Conservation (phyloP, 2,113 vertebrate genomes). For the Pygoscelis adeliae region DNA sequence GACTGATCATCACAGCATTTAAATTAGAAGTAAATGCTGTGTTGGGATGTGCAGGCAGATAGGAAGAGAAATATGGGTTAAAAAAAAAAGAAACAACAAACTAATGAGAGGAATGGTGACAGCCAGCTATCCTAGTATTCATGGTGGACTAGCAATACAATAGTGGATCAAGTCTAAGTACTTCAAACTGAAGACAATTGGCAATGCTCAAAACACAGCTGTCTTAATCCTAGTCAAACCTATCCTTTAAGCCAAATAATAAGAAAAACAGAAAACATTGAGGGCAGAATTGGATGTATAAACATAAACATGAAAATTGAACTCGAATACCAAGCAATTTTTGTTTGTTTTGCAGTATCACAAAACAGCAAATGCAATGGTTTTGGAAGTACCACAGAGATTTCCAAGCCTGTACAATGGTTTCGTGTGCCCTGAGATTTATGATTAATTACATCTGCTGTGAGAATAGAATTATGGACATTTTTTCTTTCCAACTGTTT, state of each 20-base stretch:
- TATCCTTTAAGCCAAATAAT: conserved; percentile 32
- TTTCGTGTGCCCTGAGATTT: conserved; percentile 30
- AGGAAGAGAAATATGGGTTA: neutral
- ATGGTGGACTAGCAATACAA: neutral
- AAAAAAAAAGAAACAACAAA: neutral
- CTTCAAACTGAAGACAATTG: neutral
- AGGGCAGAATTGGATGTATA: neutral
- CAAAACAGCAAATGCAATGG: neutral
- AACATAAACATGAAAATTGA: conserved; percentile 22
- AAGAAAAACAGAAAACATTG: conserved; percentile 39
- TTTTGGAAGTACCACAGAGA: neutral
- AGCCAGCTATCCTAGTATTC: neutral
- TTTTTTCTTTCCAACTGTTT: neutral
- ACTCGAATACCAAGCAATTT: conserved; percentile 1
- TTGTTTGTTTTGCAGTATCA: neutral
- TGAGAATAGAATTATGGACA: neutral
- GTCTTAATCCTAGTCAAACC: conserved; percentile 21
- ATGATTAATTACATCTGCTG: conserved; percentile 7
- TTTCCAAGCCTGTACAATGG: neutral
- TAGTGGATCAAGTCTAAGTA: neutral
- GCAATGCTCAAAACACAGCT: conserved; percentile 45
- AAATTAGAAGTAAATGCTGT: neutral
- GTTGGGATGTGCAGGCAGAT: neutral
- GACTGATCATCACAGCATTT: neutral
- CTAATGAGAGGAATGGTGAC: neutral